These are phyloP conservation scores for Sinocyclocheilus maitianheensis DNA, from an alignment of 2,113 vertebrate species.

Conservation along the genomic window DNA sequence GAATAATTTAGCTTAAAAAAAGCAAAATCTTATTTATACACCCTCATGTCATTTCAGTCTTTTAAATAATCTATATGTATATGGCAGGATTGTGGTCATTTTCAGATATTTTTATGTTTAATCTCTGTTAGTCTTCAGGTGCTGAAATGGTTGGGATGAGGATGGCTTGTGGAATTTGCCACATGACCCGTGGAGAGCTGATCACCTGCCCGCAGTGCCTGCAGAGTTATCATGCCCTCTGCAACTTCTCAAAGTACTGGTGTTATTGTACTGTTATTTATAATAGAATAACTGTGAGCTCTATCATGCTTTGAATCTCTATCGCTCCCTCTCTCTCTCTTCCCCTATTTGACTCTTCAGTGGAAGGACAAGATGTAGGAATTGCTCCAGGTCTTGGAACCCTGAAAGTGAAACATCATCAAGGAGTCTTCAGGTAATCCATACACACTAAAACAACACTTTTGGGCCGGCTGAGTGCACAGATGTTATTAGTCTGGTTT, in stretches of 20 bases:
- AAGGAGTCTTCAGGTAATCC: conserved; percentile 64
- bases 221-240: conserved; percentile 76
- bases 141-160: conserved; percentile 53
- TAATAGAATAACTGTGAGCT: background rate
- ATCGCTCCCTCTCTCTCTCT: background rate
- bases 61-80: conserved; percentile 1
- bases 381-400: conserved; percentile 67
- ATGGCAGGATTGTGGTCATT: background rate
- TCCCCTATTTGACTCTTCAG: conserved; percentile 49
- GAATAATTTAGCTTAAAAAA: background rate
- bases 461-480: background rate
- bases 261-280: background rate
- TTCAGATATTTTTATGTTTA: conserved; percentile 4
- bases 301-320: background rate
- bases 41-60: background rate
- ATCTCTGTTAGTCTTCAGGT: conserved; percentile 54
- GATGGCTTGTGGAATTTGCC: conserved; percentile 60
- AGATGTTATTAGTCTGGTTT: background rate
- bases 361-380: conserved; percentile 69
- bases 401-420: conserved; percentile 62
- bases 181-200: conserved; percentile 60
- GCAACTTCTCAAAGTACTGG: conserved; percentile 76
- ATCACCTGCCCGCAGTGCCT: conserved; percentile 77
- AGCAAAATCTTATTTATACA: background rate
- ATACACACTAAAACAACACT: conserved; percentile 31